Base-by-base conservation (phyloP, 2,888 invertebrate genomes). In the Lampropteryx suffumata region DNA sequence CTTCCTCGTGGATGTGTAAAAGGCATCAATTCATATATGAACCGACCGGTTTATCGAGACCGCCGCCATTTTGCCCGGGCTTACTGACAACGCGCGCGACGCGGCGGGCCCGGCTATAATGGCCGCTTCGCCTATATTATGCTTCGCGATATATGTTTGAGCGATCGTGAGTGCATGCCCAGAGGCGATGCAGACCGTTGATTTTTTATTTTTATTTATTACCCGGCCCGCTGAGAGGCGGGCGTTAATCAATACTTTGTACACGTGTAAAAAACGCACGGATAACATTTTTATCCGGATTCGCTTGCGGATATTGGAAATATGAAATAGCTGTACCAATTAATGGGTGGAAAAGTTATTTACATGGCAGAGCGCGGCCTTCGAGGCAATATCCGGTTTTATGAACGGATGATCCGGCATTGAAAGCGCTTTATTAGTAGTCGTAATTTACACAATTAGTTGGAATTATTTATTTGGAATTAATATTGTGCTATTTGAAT, bases 161-260 rank as follows among this genome's bases (percentile, higher is more conserved):
- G 63, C 68, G 71, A 67, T 67, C 65, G 65, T 64, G 77, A 78
- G 74, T 79, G 77, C 73, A 75, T 67, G 61, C 65, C 80, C 74
- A 57, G 70, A 69, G 77, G 82, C 78, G 56, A 67, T 77, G 79
- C 79, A 76, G 73, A 64, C 62, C 68, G 71, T 64, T 67, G 67
- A 69, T 73, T 77, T 67, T 79, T 77, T 77, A 69, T 76, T 79
- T 80, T 80, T 72, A 72, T 73, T 82, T 76, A 79, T 76, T 68
- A 71, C 67, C 67, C 59, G 61, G 55, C 66, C 34, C 69, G 77
- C 62, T 72, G 73, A 74, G 73, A 73, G 77, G 65, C n/a, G 57
- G 67, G 63, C 74, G 69, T 76, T 83, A 79, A 83, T 83, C 82
- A 82, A 83, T 83, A 82, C 74, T 71, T 73, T 71, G 68, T 68